phyloP scores from a whole-genome alignment of 2,113 vertebrate genomes.

The Cynopterus brachyotis region DNA sequence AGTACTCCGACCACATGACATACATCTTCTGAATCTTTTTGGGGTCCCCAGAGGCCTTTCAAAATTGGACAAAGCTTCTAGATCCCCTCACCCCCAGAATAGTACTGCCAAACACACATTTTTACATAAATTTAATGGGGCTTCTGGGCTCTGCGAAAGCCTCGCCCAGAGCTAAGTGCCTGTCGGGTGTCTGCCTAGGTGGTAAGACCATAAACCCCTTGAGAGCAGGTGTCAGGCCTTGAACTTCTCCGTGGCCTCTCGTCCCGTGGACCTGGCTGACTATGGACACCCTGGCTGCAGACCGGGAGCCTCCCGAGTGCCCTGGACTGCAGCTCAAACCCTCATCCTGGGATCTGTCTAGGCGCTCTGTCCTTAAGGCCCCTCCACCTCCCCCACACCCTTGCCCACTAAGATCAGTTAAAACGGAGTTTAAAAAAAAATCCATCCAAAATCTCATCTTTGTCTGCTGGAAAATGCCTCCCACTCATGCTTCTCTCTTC shows the following conservation, averaged over 20 bases:
- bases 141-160: background rate
- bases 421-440: background rate
- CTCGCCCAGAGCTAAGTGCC: background rate
- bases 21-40: background rate
- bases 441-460: slow-evolving; percentile 11
- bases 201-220: background rate
- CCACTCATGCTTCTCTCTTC: slow-evolving; percentile 67
- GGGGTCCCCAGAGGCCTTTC: background rate
- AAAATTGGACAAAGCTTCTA: background rate
- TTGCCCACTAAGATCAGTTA: background rate
- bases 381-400: background rate
- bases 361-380: background rate
- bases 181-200: no score
- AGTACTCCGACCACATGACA: background rate
- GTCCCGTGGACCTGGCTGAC: background rate
- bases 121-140: background rate
- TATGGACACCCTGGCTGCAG: fast-evolving
- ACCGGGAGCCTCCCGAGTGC: background rate
- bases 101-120: background rate
- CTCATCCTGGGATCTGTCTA: background rate
- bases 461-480: slow-evolving; percentile 68
- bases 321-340: background rate
- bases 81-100: background rate
- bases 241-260: background rate
- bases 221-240: background rate